phyloP scores from a whole-genome alignment of 2,113 vertebrate genomes.

The Dryoscopus gambensis region DNA sequence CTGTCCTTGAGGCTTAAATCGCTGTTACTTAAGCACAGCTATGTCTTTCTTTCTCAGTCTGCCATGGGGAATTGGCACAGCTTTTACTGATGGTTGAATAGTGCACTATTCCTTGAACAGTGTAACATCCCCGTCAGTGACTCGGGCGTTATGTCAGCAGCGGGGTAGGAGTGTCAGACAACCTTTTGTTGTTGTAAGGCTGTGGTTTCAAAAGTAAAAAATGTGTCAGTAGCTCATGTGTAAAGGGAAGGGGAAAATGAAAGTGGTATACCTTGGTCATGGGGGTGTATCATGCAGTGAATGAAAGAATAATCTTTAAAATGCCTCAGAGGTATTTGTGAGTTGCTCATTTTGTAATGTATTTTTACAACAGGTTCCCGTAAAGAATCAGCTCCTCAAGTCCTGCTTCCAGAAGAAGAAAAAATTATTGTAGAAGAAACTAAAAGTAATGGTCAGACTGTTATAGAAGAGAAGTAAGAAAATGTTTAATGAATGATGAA shows the following conservation, averaged over 20 bases:
- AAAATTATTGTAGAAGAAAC: constrained; percentile 88
- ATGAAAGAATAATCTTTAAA: neutral
- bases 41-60: neutral
- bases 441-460: constrained; percentile 90
- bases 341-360: constrained; percentile 31
- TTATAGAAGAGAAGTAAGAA: constrained; percentile 92
- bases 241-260: neutral
- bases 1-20: neutral
- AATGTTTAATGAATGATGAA: neutral
- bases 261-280: neutral
- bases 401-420: constrained; percentile 88
- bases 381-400: constrained; percentile 86
- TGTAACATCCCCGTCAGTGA: fast-evolving
- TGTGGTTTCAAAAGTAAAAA: neutral
- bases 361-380: constrained; percentile 81
- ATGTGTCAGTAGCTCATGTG: neutral
- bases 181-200: neutral
- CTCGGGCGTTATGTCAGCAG: neutral
- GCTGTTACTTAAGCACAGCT: neutral
- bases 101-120: neutral
- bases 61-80: neutral
- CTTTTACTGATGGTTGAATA: neutral
- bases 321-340: neutral
- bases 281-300: neutral
- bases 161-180: neutral